phyloP scores from a whole-genome alignment of 2,113 vertebrate species.

The Anoplopoma fimbria region DNA sequence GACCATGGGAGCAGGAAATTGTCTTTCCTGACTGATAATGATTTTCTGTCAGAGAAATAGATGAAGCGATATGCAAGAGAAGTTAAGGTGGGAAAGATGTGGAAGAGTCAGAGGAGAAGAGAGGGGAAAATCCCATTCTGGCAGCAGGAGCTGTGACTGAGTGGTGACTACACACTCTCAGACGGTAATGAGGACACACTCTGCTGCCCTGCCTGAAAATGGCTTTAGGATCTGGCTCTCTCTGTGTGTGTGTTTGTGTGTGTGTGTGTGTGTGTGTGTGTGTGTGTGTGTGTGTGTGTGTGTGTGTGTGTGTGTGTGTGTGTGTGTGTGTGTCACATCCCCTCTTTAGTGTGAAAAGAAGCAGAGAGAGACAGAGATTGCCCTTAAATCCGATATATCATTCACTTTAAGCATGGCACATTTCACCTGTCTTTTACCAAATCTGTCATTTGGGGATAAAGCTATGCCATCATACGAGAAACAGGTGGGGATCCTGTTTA shows the following conservation, averaged over 20 bases:
- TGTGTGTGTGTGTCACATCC: background rate
- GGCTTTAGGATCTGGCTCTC: slow-evolving; percentile 52
- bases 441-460: slow-evolving; percentile 44
- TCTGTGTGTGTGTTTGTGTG: background rate
- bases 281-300: slow-evolving; percentile 1
- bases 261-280: slow-evolving; percentile 2
- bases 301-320: slow-evolving; percentile 2
- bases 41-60: slow-evolving; percentile 80
- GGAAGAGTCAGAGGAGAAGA: slow-evolving; percentile 46
- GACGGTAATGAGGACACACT: slow-evolving; percentile 77
- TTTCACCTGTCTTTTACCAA: slow-evolving; percentile 54
- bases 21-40: slow-evolving; percentile 76
- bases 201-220: slow-evolving; percentile 71
- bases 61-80: slow-evolving; percentile 79
- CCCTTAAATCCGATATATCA: slow-evolving; percentile 67
- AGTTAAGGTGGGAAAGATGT: slow-evolving; percentile 69
- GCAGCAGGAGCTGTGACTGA: slow-evolving; percentile 73
- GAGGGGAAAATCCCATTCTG: slow-evolving; percentile 69
- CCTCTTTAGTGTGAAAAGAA: slow-evolving; percentile 47
- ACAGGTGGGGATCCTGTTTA: slow-evolving; percentile 40
- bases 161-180: slow-evolving; percentile 72
- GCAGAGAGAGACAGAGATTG: slow-evolving; percentile 44
- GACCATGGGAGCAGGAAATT: slow-evolving; percentile 75
- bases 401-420: slow-evolving; percentile 59
- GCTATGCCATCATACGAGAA: slow-evolving; percentile 36